A percentile compares a stretch with the other conserved stretches of the same genome.
phyloP scores from a whole-genome alignment of 2,797 vertebrate genomes.

The Cossypha dichroa region DNA sequence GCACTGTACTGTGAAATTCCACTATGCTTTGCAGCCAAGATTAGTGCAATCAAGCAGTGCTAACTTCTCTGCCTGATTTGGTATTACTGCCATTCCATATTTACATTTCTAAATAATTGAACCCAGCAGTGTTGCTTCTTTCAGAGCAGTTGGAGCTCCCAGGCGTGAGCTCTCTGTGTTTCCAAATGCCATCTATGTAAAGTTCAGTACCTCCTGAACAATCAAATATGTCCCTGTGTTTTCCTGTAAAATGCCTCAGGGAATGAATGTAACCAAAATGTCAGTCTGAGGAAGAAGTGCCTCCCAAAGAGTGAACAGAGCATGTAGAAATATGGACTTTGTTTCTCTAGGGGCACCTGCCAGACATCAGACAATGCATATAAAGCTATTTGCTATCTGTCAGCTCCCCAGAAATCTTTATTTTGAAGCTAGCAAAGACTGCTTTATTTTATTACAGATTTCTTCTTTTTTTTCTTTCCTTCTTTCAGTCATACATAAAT shows the following conservation, averaged over 20 bases:
- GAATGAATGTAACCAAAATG: constrained; percentile 33
- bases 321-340: neutral
- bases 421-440: neutral
- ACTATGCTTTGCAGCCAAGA: neutral
- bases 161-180: neutral
- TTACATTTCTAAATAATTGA: neutral
- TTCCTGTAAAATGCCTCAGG: constrained; percentile 15
- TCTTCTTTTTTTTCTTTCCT: neutral
- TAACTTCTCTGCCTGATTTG: neutral
- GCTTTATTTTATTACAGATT: neutral
- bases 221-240: neutral
- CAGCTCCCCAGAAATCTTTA: neutral
- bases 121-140: neutral
- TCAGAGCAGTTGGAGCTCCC: constrained; percentile 7
- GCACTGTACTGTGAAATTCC: neutral
- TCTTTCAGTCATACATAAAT: neutral
- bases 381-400: neutral
- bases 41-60: neutral
- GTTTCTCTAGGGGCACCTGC: neutral
- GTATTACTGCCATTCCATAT: neutral
- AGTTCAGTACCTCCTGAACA: constrained; percentile 37
- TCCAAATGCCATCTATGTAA: constrained; percentile 35
- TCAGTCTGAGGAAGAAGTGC: neutral
- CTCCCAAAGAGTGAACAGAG: neutral
- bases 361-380: neutral